These are phyloP conservation scores for Sinocyclocheilus rhinocerous DNA, from an alignment of 2,113 vertebrate genomes.

Conservation along the genomic window DNA sequence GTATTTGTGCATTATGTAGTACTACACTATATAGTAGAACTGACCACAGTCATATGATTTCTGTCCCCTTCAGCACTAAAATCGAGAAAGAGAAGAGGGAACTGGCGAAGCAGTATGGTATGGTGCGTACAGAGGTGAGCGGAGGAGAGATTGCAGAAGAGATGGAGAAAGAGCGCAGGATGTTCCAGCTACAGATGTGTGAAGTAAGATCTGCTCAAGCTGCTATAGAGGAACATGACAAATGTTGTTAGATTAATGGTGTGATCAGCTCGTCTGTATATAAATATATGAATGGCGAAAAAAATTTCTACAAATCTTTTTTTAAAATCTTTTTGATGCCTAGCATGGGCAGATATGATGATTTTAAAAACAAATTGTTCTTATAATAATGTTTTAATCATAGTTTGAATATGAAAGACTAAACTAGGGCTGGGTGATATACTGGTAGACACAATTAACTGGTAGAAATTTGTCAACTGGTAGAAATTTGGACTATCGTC, in stretches of 20 bases:
- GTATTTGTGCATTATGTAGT: background rate
- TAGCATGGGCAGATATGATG: background rate
- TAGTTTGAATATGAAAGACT: background rate
- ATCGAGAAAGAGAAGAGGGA: constrained; percentile 77
- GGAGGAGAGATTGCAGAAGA: constrained; percentile 75
- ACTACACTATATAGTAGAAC: background rate
- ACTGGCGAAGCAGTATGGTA: constrained; percentile 73
- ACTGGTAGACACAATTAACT: too few species aligned
- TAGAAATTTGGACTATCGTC: too few species aligned
- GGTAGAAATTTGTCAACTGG: too few species aligned
- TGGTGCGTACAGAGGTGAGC: constrained; percentile 72
- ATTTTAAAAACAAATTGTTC: background rate
- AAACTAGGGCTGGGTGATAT: background rate
- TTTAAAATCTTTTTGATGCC: background rate
- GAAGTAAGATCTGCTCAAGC: constrained; percentile 65
- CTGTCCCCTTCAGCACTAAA: constrained; percentile 65
- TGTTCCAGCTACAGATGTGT: constrained; percentile 78
- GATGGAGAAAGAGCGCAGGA: constrained; percentile 75
- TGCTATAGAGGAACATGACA: background rate
- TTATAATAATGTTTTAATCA: background rate
- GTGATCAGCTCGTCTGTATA: background rate
- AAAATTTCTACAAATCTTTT: background rate
- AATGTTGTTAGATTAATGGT: background rate
- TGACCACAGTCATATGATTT: background rate
- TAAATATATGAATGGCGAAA: background rate